A percentile compares a stretch with the other conserved stretches of the same genome.
Evolutionary conservation across 2,888 invertebrate species (phyloP).

Genomic region (Folsomia manolachei): DNA sequence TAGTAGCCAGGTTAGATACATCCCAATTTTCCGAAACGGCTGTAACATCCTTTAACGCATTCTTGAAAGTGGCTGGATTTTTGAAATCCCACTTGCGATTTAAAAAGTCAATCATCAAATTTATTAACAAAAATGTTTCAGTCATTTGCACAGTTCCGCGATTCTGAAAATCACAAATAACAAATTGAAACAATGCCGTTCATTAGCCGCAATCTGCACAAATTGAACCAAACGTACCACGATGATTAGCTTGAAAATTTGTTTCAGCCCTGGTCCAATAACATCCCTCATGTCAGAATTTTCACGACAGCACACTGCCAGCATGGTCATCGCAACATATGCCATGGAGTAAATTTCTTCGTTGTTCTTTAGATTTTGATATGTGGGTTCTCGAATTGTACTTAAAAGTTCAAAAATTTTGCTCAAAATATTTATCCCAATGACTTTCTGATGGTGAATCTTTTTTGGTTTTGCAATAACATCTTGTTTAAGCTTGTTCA

Average conservation of each 20-base stretch:
- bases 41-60: constrained; percentile 16
- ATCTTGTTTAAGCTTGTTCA: constrained; percentile 42
- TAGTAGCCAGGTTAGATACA: constrained; percentile 30
- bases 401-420: constrained; percentile 30
- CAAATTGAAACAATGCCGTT: no score
- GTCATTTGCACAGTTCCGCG: constrained; percentile 20
- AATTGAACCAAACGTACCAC: no score
- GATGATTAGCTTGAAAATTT: constrained; percentile 26
- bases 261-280: constrained; percentile 29
- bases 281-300: constrained; percentile 32
- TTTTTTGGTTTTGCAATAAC: constrained; percentile 24
- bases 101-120: constrained; percentile 32
- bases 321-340: constrained; percentile 40
- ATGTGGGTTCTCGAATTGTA: constrained; percentile 10
- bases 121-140: constrained; percentile 34
- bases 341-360: constrained; percentile 45
- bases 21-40: constrained; percentile 42
- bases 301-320: constrained; percentile 40
- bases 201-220: no score
- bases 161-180: constrained; percentile 26
- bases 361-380: constrained; percentile 25
- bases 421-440: constrained; percentile 28
- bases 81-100: constrained; percentile 36
- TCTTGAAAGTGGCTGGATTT: neutral
- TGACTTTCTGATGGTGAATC: constrained; percentile 23